These are phyloP conservation scores for Trachymyrmex cornetzi DNA, from an alignment of 1,140 invertebrate species.

Conservation along the genomic window DNA sequence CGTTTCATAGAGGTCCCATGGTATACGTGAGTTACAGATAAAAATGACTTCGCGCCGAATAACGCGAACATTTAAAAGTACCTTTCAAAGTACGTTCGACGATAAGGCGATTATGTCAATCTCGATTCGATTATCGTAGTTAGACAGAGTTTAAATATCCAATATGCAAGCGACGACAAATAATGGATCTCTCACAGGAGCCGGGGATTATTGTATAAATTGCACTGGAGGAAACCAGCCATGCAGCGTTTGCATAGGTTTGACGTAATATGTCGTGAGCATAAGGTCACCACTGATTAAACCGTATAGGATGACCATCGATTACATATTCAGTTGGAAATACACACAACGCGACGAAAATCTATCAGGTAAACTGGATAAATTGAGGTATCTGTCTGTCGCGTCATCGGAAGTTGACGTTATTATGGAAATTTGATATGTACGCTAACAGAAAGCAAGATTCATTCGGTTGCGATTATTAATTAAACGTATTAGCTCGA, in stretches of 20 bases:
- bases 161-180: conserved; percentile 22
- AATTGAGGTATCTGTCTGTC: conserved; percentile 23
- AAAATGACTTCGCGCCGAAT: background rate
- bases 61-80: conserved; percentile 21
- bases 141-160: conserved; percentile 31
- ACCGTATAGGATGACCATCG: conserved; percentile 46
- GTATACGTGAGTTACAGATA: background rate
- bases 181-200: background rate
- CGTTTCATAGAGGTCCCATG: background rate
- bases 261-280: conserved; percentile 53
- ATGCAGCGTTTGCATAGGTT: conserved; percentile 33
- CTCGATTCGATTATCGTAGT: conserved; percentile 40
- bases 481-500: conserved; percentile 6
- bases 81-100: conserved; percentile 1
- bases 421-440: conserved; percentile 48
- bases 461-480: conserved; percentile 13
- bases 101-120: conserved; percentile 26
- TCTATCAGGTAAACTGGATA: conserved; percentile 10
- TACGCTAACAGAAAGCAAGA: background rate
- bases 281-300: conserved; percentile 43
- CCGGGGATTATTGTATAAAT: conserved; percentile 48
- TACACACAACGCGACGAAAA: conserved; percentile 2
- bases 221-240: conserved; percentile 14
- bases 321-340: conserved; percentile 45
- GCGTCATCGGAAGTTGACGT: conserved; percentile 6